phyloP scores from a whole-genome alignment of 2,797 vertebrate genomes.

The Gallinago solitaria region DNA sequence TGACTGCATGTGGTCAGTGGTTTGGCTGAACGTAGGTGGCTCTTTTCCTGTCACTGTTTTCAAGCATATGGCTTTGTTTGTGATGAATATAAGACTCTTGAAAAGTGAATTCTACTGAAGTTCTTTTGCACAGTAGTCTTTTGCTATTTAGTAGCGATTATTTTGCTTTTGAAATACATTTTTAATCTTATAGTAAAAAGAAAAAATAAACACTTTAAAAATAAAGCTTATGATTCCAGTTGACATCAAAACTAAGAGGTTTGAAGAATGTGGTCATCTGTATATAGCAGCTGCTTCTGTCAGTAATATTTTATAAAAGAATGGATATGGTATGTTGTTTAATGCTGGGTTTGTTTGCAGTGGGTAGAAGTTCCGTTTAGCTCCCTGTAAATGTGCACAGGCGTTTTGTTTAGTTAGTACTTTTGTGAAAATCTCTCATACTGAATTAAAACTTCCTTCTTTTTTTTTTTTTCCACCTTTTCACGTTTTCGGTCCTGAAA shows the following conservation, averaged over 20 bases:
- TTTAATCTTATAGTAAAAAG: neutral
- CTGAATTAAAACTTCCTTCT: neutral
- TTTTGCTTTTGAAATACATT: neutral
- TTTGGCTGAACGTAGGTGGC: constrained; percentile 69
- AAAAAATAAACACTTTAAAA: neutral
- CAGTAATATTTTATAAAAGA: neutral
- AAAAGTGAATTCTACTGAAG: constrained; percentile 44
- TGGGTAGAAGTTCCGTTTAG: neutral
- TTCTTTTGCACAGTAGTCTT: constrained; percentile 30
- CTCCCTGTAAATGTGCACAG: neutral
- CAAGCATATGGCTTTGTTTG: constrained; percentile 67
- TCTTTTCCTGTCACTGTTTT: constrained; percentile 72
- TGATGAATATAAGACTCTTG: constrained; percentile 39
- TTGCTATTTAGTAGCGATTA: constrained; percentile 3
- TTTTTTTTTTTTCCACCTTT: neutral
- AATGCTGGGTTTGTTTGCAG: neutral
- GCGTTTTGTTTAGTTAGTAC: neutral
- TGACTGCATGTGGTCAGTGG: constrained; percentile 74
- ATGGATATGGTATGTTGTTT: neutral
- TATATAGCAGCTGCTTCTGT: constrained; percentile 7
- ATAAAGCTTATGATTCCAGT: neutral
- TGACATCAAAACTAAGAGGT: constrained; percentile 29
- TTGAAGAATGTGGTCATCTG: constrained; percentile 20
- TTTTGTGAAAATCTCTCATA: neutral
- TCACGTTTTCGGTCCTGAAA: neutral